Evolutionary conservation across 2,113 vertebrate genomes (phyloP).

Genomic region (Benitochromis conjunctus): DNA sequence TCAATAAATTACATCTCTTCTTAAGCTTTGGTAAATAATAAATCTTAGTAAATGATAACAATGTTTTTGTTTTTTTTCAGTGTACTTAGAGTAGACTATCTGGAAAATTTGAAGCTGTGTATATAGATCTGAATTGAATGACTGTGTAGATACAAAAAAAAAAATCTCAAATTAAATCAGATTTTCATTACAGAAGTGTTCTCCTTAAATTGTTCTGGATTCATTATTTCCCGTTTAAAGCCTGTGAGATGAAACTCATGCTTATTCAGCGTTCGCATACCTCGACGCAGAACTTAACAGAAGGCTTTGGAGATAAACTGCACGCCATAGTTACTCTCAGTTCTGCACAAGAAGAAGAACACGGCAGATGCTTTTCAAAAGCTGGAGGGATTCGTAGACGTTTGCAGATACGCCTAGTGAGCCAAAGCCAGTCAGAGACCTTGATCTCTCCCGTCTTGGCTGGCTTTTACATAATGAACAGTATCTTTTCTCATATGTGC

Average conservation of each 20-base stretch:
- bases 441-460: neutral
- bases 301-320: neutral
- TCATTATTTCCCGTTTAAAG: neutral
- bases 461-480: neutral
- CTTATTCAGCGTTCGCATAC: neutral
- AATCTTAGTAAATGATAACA: neutral
- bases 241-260: neutral
- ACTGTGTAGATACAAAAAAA: neutral
- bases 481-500: neutral
- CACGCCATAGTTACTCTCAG: neutral
- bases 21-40: neutral
- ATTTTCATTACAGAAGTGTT: neutral
- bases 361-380: constrained; percentile 8
- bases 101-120: neutral
- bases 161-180: neutral
- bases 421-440: neutral
- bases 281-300: neutral
- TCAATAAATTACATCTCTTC: neutral
- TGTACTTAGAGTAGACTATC: neutral
- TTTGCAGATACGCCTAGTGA: neutral
- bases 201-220: neutral
- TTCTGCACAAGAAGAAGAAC: neutral
- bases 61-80: neutral
- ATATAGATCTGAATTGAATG: neutral
- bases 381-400: neutral